Evolutionary conservation across 2,797 vertebrate genomes (phyloP).

Genomic region (Cheirogaleus major): DNA sequence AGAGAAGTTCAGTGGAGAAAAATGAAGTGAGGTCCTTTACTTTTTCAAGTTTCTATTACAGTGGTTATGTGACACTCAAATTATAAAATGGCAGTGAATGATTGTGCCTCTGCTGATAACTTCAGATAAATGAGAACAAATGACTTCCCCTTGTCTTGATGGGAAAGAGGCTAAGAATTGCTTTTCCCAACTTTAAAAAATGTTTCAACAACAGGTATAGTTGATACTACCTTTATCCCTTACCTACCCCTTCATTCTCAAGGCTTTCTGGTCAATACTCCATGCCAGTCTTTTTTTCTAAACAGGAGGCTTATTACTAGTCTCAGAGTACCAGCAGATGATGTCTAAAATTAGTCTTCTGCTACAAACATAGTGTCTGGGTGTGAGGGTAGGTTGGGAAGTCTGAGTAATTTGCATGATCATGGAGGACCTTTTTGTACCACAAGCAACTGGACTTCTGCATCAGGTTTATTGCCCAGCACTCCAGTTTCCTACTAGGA

Average conservation of each 20-base stretch:
- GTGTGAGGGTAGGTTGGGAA: neutral
- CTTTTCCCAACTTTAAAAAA: slow-evolving; percentile 13
- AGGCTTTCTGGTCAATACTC: neutral
- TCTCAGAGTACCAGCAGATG: neutral
- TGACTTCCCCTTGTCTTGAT: neutral
- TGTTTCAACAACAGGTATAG: slow-evolving; percentile 28
- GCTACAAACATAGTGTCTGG: neutral
- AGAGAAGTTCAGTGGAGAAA: slow-evolving; percentile 39
- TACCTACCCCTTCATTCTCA: neutral
- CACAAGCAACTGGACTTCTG: neutral
- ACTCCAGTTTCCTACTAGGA: neutral
- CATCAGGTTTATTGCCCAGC: neutral
- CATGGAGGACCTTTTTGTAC: neutral
- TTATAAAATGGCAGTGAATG: slow-evolving; percentile 42
- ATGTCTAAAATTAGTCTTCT: slow-evolving; percentile 32
- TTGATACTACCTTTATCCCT: neutral
- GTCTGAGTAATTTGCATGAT: neutral
- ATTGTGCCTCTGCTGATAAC: neutral
- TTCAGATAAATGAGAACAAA: slow-evolving; percentile 30
- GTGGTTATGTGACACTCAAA: neutral
- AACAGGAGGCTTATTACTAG: slow-evolving; percentile 30
- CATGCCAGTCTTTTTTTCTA: neutral
- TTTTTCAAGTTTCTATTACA: slow-evolving; percentile 28
- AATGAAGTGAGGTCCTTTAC: slow-evolving; percentile 34
- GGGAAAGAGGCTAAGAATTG: neutral